A percentile compares a stretch with the other conserved stretches of the same genome.
Evolutionary conservation across 2,888 invertebrate genomes (phyloP).

Genomic region (Phengaris arion): DNA sequence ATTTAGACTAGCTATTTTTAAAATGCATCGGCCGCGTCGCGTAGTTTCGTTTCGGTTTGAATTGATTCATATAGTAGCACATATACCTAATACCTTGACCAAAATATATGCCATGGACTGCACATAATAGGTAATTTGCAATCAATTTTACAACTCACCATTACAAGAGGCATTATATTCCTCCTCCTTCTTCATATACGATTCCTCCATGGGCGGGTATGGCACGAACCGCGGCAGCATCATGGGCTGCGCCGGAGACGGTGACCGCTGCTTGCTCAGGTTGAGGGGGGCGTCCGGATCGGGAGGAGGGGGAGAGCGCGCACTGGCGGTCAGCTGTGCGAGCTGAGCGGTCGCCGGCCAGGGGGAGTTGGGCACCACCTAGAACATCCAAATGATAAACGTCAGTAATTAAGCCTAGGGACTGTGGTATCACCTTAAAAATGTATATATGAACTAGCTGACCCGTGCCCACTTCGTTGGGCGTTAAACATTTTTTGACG

Average conservation of each 20-base stretch:
- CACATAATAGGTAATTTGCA: neutral
- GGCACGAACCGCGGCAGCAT: slow-evolving; percentile 75
- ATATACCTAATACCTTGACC: no score
- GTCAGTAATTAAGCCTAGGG: no score
- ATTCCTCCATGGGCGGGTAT: slow-evolving; percentile 70
- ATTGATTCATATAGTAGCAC: no score
- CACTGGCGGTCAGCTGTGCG: slow-evolving; percentile 82
- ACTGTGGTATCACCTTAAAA: no score
- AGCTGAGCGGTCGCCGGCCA: slow-evolving; percentile 87
- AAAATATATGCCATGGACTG: neutral
- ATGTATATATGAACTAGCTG: no score
- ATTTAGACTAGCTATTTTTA: no score
- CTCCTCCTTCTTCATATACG: slow-evolving; percentile 70
- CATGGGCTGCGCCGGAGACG: slow-evolving; percentile 79
- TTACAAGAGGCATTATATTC: slow-evolving; percentile 67
- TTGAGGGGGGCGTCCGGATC: slow-evolving; percentile 93
- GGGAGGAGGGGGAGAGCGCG: slow-evolving; percentile 79
- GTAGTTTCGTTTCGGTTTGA: no score
- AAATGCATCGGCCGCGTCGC: no score
- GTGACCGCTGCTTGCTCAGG: slow-evolving; percentile 90
- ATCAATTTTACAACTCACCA: slow-evolving; percentile 51
- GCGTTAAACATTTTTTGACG: no score
- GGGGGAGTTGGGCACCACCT: slow-evolving; percentile 76
- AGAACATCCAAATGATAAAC: slow-evolving; percentile 38
- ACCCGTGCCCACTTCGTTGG: no score